These are phyloP conservation scores for human (Homo sapiens) DNA, from an alignment of 2,113 vertebrate species.

Conservation along the genomic window DNA sequence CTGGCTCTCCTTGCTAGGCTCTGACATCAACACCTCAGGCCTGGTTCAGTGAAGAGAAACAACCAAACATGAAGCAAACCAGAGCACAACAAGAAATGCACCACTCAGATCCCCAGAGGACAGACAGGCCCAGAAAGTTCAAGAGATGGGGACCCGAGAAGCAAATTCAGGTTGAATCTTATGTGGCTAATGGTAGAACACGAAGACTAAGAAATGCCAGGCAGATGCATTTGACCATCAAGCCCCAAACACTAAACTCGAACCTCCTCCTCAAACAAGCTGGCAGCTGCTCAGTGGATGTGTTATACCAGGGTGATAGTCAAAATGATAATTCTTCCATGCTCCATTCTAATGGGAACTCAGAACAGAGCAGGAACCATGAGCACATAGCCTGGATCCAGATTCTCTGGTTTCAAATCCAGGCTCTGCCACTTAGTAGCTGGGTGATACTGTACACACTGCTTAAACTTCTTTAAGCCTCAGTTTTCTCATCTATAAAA, in stretches of 20 bases:
- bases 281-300: background rate
- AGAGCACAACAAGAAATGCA: background rate
- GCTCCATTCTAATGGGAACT: background rate
- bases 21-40: background rate
- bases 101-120: background rate
- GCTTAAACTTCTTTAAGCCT: background rate
- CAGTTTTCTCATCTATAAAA: background rate
- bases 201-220: background rate
- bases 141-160: background rate
- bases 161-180: background rate
- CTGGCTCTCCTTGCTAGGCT: background rate
- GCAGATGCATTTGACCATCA: background rate
- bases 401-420: background rate
- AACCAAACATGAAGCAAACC: background rate
- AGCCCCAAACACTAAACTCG: background rate
- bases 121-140: background rate
- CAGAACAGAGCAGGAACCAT: background rate
- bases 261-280: background rate
- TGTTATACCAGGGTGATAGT: background rate
- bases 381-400: background rate
- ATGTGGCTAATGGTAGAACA: fast-evolving
- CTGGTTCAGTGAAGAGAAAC: background rate
- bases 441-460: background rate
- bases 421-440: background rate
- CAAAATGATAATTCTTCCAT: background rate